Conservation (phyloP, 2,113 vertebrate genomes). For the Lepus timidus region DNA sequence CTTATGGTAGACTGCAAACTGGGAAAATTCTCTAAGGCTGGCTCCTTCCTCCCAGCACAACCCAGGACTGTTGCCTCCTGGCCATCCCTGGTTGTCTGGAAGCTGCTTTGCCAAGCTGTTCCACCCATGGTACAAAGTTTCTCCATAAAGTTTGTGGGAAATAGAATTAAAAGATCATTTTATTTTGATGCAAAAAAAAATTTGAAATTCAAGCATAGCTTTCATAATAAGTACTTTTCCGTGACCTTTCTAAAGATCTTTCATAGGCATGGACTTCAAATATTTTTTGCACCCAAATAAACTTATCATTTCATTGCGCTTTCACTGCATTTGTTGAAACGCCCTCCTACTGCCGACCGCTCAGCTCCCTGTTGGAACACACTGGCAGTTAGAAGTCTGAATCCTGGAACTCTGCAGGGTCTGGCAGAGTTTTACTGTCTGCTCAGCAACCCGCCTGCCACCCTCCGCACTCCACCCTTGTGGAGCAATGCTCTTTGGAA, state of each 20-base stretch:
- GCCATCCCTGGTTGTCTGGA: background rate
- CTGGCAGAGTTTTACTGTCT: accelerated
- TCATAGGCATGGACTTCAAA: too few relatives aligned
- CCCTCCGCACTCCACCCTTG: background rate
- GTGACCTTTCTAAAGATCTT: too few relatives aligned
- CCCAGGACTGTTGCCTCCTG: background rate
- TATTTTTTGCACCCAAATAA: too few relatives aligned
- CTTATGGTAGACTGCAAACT: background rate
- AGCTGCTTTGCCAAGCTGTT: background rate
- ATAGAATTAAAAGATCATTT: too few relatives aligned
- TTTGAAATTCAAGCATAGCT: too few relatives aligned
- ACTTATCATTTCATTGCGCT: too few relatives aligned
- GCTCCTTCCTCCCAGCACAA: background rate
- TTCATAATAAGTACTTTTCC: too few relatives aligned
- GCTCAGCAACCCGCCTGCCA: accelerated
- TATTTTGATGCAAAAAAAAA: too few relatives aligned
- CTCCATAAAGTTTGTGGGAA: too few relatives aligned
- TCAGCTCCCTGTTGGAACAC: background rate
- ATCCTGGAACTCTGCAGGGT: background rate
- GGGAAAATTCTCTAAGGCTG: background rate
- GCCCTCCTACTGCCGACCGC: background rate
- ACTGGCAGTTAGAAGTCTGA: background rate
- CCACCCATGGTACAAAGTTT: too few relatives aligned
- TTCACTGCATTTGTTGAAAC: too few relatives aligned
- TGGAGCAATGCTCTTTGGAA: background rate